Evolutionary conservation across 2,113 vertebrate genomes (phyloP), one percentile per base, ranked within the genome.

Genomic region (Neotragus pygmaeus): DNA sequence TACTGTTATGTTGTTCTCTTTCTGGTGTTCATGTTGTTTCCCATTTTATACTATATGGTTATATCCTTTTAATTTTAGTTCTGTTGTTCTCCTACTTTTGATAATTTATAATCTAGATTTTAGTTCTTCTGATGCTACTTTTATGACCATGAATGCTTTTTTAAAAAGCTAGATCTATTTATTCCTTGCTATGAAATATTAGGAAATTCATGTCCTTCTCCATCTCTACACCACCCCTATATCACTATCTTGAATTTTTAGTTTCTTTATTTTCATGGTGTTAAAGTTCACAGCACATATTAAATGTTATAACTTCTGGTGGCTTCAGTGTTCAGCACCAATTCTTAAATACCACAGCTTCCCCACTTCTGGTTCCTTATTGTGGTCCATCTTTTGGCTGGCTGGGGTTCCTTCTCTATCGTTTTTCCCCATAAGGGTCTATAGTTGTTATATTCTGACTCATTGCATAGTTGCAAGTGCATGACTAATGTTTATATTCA

Each of bases 21-120:
- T 83, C 36, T 87, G 66, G 58, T 33, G 60, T n/a, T 57, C 66
- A 28, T 81, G 7, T 84, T 80, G 43, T 95, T 95, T 80, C 84
- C 21, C 25, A 47, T 80, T 47, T 85, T 91, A 73, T 62, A 19
- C n/a, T 85, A 5, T 82, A 10, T 85, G 25, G 66, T 60, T 62
- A 11, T 82, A 36, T 88, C 43, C 86, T 88, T 39, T 75, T 75
- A 62, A 45, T 58, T 95, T 86, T 80, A 36, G 53, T 89, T 92
- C n/a, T 87, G 19, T 66, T 90, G 27, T 17, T 58, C 1, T 55
- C 21, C 27, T 64, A 2, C 25, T 94, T 47, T 51, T 92, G 58
- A 81, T 84, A 62, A 62, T 89, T 96, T 93, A 55, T 88, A 88
- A 88, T 90, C 43, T 93, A 36, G 21, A 84, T 93, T 91, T 96